Evolutionary conservation across 2,113 vertebrate species (phyloP), one percentile per base, ranked within the genome.

Genomic region (Diadophis punctatus): DNA sequence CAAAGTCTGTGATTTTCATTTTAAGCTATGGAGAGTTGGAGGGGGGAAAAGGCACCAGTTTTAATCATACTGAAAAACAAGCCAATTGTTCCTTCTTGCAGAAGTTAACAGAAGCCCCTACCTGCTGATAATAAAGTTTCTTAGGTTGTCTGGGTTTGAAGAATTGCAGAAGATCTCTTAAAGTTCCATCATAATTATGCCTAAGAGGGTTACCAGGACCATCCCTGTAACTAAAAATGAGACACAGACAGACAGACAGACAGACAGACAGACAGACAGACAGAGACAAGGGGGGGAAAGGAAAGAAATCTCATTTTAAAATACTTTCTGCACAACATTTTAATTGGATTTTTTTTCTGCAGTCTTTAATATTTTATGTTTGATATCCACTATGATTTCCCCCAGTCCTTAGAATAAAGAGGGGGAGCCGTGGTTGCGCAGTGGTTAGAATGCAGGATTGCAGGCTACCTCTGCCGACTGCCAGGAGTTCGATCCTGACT

Each of bases 1-100:
- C 99, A 96, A 99, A 99, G 98, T 99, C 99, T 95, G 99, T 99
- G 96, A 99, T 99, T 97, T 99, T 99, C 99, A 99, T 99, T 98
- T 99, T 99, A 93, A 99, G 98, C 99, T 99, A 23, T 6, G 52
- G 63, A 55, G 52, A 56, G 8, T 39, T 30, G 5, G 34, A 18
- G 85, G 91, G 92, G 94, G 1, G 84, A 84, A 91, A 91, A 56
- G 12, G 94, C 8, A 90, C 48, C 48, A 52, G 25, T 93, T 97
- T n/a, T 91, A 97, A 95, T 92, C 4, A 87, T 0, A 58, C 60
- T 93, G 91, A 87, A 90, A 68, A 68, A 86, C 39, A 27, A 49
- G 84, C 14, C 48, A 91, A 93, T 74, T 74, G n/a, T 74, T 88
- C n/a, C 0, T 12, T 34, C n/a, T 90, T 8, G 16, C 1, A 3